Percentiles rank a stretch among this genome's conserved stretches.
Evolutionary conservation across 1,140 invertebrate species (phyloP).

Genomic region (Formica exsecta): DNA sequence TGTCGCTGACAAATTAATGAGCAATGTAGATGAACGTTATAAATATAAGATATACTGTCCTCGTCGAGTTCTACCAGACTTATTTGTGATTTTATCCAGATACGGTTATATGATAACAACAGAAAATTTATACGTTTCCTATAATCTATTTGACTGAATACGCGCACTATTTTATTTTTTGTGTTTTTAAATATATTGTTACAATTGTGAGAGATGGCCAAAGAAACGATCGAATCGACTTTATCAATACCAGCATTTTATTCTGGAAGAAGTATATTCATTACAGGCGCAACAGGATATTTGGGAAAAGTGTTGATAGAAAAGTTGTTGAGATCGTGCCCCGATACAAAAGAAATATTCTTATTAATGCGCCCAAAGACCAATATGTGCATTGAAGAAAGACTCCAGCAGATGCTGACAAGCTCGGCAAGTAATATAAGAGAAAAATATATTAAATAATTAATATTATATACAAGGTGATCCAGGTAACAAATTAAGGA

Average conservation of each 20-base stretch:
- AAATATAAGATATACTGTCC: no score
- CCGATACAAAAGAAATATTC: constrained; percentile 89
- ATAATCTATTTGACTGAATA: no score
- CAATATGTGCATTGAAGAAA: constrained; percentile 88
- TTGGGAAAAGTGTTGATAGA: constrained; percentile 92
- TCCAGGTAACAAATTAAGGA: no score
- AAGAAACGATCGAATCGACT: neutral
- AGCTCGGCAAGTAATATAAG: neutral
- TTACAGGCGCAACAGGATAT: constrained; percentile 90
- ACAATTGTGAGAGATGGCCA: neutral
- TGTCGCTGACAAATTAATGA: no score
- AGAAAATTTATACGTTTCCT: no score
- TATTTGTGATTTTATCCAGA: no score
- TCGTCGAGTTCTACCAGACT: no score
- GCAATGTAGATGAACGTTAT: no score
- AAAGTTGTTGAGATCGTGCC: constrained; percentile 92
- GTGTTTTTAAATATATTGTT: no score
- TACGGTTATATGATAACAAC: no score
- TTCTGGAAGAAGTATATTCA: constrained; percentile 87
- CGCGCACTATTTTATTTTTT: no score
- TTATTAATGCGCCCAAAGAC: constrained; percentile 91
- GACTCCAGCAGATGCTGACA: constrained; percentile 88
- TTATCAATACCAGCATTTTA: constrained; percentile 86
- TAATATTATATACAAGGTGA: neutral
- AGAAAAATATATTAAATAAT: neutral